Conservation (phyloP, 2,113 vertebrate genomes). For the Daphoenositta chrysoptera region DNA sequence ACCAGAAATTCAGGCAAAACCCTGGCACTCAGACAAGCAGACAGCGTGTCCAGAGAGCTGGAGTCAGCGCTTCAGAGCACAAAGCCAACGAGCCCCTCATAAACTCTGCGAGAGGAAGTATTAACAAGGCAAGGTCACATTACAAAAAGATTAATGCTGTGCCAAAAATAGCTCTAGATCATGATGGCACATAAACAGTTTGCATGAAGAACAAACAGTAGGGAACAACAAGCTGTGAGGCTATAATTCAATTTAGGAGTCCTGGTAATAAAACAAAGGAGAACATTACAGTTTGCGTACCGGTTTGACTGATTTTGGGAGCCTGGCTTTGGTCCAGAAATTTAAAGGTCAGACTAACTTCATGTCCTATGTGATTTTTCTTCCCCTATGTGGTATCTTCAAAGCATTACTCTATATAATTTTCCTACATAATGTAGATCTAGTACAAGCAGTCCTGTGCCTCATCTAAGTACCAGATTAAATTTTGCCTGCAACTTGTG, state of each 20-base stretch:
- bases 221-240: neutral
- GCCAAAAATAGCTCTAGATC: constrained; percentile 1
- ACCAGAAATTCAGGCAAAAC: neutral
- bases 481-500: neutral
- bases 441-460: neutral
- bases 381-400: neutral
- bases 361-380: neutral
- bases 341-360: neutral
- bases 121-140: neutral
- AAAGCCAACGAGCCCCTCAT: neutral
- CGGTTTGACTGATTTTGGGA: neutral
- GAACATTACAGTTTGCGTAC: neutral
- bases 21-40: neutral
- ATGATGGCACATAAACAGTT: neutral
- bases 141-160: neutral
- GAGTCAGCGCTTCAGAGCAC: neutral
- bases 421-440: neutral
- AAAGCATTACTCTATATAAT: neutral
- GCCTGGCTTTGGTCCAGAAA: neutral
- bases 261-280: neutral
- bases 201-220: neutral
- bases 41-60: neutral
- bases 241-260: neutral
- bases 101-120: neutral
- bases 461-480: neutral